Conservation (phyloP, 2,113 vertebrate genomes). For the Xiphorhynchus elegans region DNA sequence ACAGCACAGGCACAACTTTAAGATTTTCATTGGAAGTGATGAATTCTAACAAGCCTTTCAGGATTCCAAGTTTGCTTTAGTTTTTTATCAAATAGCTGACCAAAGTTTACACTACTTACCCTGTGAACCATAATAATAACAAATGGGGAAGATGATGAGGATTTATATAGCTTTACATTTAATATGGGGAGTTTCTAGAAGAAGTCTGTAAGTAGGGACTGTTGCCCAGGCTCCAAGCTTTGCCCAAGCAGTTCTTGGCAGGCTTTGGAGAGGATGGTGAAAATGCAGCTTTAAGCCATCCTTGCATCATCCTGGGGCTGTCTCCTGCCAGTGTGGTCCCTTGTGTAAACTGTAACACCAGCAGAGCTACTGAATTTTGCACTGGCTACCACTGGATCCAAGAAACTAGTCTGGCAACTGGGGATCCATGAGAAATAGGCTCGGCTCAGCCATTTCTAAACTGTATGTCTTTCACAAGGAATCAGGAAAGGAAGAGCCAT, state of each 20-base stretch:
- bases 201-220: conserved; percentile 2
- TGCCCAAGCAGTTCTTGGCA: conserved; percentile 47
- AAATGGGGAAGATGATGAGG: neutral
- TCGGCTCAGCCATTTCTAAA: neutral
- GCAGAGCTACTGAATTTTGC: conserved; percentile 39
- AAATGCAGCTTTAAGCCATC: conserved; percentile 44
- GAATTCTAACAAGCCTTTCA: conserved; percentile 15
- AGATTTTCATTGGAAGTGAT: neutral
- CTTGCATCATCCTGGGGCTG: conserved; percentile 37
- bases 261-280: conserved; percentile 20
- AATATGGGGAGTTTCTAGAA: conserved; percentile 44
- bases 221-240: conserved; percentile 28
- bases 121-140: neutral
- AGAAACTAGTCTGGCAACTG: neutral
- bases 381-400: neutral
- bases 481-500: neutral
- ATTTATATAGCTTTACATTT: conserved; percentile 39
- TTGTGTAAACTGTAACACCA: conserved; percentile 22
- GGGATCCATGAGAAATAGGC: neutral
- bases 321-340: conserved; percentile 9
- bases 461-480: neutral
- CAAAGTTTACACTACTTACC: neutral
- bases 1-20: neutral
- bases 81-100: conserved; percentile 10
- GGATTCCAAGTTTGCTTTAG: neutral